Base-by-base conservation (phyloP, 2,888 invertebrate species). In the Mythimna vitellina region DNA sequence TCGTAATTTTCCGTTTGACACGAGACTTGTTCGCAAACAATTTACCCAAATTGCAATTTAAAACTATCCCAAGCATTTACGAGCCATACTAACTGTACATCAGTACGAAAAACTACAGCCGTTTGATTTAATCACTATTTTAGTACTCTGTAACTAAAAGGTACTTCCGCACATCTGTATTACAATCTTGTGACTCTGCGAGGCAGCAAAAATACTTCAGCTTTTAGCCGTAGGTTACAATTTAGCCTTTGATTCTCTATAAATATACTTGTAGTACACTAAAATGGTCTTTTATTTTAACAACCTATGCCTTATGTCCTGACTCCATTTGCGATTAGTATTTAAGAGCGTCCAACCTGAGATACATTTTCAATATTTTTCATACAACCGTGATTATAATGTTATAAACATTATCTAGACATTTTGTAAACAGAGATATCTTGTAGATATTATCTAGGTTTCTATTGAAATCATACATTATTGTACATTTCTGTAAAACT, bases 221-320 rank as follows among this genome's bases (percentile, higher is more conserved):
- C 60, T 60, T 60, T 14, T 60, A 60, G 60, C 58, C 8, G 17
- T 60, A 60, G 60, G 22, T 60, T 38, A 38, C 38, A 38, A 60
- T 14, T 38, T 60, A 60, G 60, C 60, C 60, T 38, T 38, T 60
- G 38, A 60, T 60, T 60, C 60, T 60, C 22, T 60, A 22, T 60
- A 38, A 60, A 60, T 60, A 60, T 38, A 60, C 60, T 60, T 63
- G 51, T 29, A 63, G 60, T 60, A 60, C 14, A 60, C 60, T 38
- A 22, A n/a, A 60, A 38, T 38, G 60, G 38, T 38, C 38, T 60
- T 60, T 60, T 60, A 60, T 38, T 60, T 22, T 22, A 8, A 22
- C 38, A 7, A 38, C 38, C 22, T 22, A 0, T 58, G 5, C 2
- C 3, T 56, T 6, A 56, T 29, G 1, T 9, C 8, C 29, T 17